Evolutionary conservation across 2,888 invertebrate species (phyloP), one percentile per base, ranked within the genome.

Genomic region (Pediacus dermestoides): DNA sequence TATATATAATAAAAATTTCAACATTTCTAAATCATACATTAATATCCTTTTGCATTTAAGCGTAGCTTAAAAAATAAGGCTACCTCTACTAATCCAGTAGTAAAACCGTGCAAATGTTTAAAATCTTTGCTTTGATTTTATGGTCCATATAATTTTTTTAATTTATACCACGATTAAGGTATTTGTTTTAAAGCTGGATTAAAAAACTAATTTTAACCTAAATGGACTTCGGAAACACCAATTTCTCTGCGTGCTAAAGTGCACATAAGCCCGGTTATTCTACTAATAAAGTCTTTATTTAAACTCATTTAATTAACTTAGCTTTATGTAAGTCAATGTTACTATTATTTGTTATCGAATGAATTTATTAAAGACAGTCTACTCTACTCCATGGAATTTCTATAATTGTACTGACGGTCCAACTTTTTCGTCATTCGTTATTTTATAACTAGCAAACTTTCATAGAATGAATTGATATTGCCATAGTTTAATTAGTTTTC

Each of bases 391-490:
- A 7, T 9, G 9, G 6, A 25, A 25, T 25, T 18, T 7, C 21
- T 18, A n/a, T 18, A n/a, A 18, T 18, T 6, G 21, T n/a, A 18
- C 21, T n/a, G n/a, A 26, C 26, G 10, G 4, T 9, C 6, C 26
- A 9, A 7, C 10, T 4, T 26, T 26, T 9, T 9, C 4, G 26
- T 26, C 6, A 9, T 26, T 9, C 10, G 26, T 39, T 38, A 51
- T 52, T 53, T 52, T 44, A 46, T 48, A 50, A 51, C 54, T 45
- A 31, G 23, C 30, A 34, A 55, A 55, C 40, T 55, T 54, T 50
- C 46, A 39, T 43, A 44, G 41, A 42, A 35, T 25, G 46, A 42
- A 48, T 45, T 50, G 52, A 50, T 53, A 47, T 50, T 43, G 39
- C 41, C 13, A 32, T 45, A 45, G 42, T 45, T 45, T 38, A 42